Conservation (phyloP, 2,888 invertebrate genomes). For the Fabriciana adippe region DNA sequence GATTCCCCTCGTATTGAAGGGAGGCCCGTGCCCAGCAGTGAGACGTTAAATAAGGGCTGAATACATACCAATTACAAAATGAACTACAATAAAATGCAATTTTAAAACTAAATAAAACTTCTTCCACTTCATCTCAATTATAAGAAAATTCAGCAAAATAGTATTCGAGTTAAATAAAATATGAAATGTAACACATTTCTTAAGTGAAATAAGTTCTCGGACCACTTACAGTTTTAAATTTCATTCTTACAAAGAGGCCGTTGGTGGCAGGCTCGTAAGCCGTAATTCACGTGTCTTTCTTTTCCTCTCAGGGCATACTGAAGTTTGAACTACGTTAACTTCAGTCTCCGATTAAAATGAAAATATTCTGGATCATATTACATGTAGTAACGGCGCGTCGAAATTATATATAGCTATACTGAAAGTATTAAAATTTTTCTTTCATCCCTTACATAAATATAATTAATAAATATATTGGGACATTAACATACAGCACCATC, state of each 20-base stretch:
- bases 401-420: background rate
- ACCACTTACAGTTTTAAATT: slow-evolving; percentile 33
- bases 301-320: slow-evolving; percentile 21
- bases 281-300: slow-evolving; percentile 34
- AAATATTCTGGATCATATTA: slow-evolving; percentile 5
- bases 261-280: slow-evolving; percentile 19
- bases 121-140: no score
- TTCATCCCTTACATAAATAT: no score
- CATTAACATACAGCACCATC: no score
- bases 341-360: slow-evolving; percentile 32
- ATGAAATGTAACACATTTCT: slow-evolving; percentile 16
- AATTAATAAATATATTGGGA: no score
- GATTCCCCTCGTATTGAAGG: no score
- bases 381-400: background rate
- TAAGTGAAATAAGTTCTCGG: slow-evolving; percentile 28
- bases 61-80: no score
- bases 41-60: no score
- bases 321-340: slow-evolving; percentile 36
- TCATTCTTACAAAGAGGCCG: slow-evolving; percentile 29
- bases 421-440: no score
- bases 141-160: background rate
- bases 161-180: background rate
- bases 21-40: no score
- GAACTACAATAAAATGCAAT: no score
- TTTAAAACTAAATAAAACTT: no score